Percentiles rank a stretch among this genome's conserved stretches.
Evolutionary conservation across 2,797 vertebrate species (phyloP).

Genomic region (Prunella strophiata): DNA sequence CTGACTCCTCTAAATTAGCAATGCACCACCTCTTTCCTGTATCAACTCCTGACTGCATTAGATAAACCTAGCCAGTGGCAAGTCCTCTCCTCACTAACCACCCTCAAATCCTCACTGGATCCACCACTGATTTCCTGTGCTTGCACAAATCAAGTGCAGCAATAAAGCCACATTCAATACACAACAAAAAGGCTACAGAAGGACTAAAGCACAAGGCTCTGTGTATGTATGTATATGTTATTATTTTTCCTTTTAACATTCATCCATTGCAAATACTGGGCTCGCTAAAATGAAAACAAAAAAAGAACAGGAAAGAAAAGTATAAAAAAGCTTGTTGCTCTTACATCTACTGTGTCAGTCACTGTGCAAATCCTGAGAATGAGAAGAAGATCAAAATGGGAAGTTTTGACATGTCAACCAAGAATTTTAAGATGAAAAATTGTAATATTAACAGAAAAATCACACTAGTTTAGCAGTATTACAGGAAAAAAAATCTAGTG

Average conservation of each 20-base stretch:
- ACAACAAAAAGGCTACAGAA: slow-evolving; percentile 70
- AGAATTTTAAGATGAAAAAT: slow-evolving; percentile 35
- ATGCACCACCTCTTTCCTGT: not conserved
- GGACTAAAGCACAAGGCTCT: slow-evolving; percentile 48
- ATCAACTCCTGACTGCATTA: slow-evolving; percentile 26
- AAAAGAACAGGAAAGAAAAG: slow-evolving; percentile 31
- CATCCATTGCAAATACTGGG: slow-evolving; percentile 69
- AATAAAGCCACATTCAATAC: slow-evolving; percentile 78
- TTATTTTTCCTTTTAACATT: slow-evolving; percentile 56
- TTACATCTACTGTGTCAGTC: slow-evolving; percentile 80
- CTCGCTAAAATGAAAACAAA: slow-evolving; percentile 48
- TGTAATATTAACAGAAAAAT: slow-evolving; percentile 24
- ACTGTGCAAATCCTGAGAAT: slow-evolving; percentile 84
- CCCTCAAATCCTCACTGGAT: slow-evolving; percentile 24
- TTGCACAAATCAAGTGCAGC: slow-evolving; percentile 78
- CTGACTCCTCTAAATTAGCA: not conserved
- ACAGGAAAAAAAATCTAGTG: slow-evolving; percentile 33
- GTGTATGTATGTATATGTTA: slow-evolving; percentile 5
- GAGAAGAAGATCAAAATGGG: slow-evolving; percentile 63
- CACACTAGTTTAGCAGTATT: slow-evolving; percentile 27
- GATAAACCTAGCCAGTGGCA: slow-evolving; percentile 37
- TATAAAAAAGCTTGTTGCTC: slow-evolving; percentile 77
- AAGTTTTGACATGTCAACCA: slow-evolving; percentile 51
- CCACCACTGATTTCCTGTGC: slow-evolving; percentile 65
- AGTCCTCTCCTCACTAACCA: not conserved